Evolutionary conservation across 2,888 invertebrate species (phyloP).

Genomic region (Ptychoptera contaminata): DNA sequence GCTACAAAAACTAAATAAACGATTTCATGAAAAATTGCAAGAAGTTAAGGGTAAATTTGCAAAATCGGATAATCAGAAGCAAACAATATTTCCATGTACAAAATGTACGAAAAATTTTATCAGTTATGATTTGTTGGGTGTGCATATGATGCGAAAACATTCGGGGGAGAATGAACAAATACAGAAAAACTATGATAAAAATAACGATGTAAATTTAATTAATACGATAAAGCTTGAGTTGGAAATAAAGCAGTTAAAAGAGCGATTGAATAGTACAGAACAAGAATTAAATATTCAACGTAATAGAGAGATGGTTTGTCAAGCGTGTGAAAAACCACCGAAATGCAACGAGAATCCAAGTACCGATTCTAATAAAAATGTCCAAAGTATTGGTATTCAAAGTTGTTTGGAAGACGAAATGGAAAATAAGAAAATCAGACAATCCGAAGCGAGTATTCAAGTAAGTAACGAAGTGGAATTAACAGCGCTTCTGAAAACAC

Average conservation of each 20-base stretch:
- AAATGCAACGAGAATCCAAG: neutral
- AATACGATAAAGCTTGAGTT: conserved; percentile 47
- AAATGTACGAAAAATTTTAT: conserved; percentile 28
- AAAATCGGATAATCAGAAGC: neutral
- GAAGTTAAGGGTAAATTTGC: conserved; percentile 24
- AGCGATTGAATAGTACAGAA: conserved; percentile 42
- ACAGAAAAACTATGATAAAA: conserved; percentile 6
- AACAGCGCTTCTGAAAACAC: conserved; percentile 3
- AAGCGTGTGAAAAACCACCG: conserved; percentile 2
- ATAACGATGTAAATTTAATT: conserved; percentile 29
- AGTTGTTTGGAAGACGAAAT: conserved; percentile 12
- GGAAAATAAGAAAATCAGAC: conserved; percentile 10
- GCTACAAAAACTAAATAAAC: conserved; percentile 17
- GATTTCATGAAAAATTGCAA: conserved; percentile 24
- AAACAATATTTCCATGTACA: conserved; percentile 27
- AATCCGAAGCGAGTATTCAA: neutral
- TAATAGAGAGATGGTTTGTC: conserved; percentile 8
- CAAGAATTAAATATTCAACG: conserved; percentile 30
- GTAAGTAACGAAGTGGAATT: conserved; percentile 3
- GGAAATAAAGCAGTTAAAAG: conserved; percentile 47
- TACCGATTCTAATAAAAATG: neutral
- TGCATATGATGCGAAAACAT: conserved; percentile 25
- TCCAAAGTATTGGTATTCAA: conserved; percentile 9
- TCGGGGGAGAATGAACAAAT: conserved; percentile 1
- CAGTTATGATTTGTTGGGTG: conserved; percentile 26